Base-by-base conservation (phyloP, 2,888 invertebrate species). In the Habroteleia sp. region DNA sequence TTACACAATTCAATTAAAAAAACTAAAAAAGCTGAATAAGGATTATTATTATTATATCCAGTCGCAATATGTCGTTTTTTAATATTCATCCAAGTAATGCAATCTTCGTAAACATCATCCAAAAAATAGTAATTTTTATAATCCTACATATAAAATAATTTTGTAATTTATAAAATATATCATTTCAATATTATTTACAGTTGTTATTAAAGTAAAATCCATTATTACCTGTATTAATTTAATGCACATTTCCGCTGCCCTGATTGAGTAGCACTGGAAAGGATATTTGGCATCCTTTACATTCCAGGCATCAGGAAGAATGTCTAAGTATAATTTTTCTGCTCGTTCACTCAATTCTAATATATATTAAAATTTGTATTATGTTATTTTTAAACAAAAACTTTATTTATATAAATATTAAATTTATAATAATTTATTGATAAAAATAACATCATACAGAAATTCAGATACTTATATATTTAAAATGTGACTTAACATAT, bases 281-380 rank as follows among this genome's bases (percentile, higher is more conserved):
- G 27, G 39, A 17, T 17, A 17, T 11, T 41, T 7, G 0, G 16
- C 41, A 23, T 54, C 39, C 10, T 39, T 54, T 0, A 39, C 11
- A n/a, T 54, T 25, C 54, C 54, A 54, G 0, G 54, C 54, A 4
- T 27, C n/a, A 6, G 54, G 54, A 20, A 52, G 52, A 16, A 52
- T 16, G 10, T 37, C 8, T 3, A 37, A 52, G 37, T 56, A 27
- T 1, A 58, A 13, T n/a, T 23, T 14, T 23, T 10, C 39, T 65
- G 68, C 17, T 14, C 6, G 35, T 4, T 20, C 5, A 0, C 23
- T 4, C 3, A 23, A 13, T 13, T 35, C 35, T 52, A 17, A 3
- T 13, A 7, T 8, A 31, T 31, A 8, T 7, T 8, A 29, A 29
- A 29, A 29, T n/a, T n/a, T n/a, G n/a, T n/a, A n/a, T n/a, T n/a